Evolutionary conservation across 2,888 invertebrate species (phyloP), one percentile per base, ranked within the genome.

Genomic region (Ichneumoninae sp.): DNA sequence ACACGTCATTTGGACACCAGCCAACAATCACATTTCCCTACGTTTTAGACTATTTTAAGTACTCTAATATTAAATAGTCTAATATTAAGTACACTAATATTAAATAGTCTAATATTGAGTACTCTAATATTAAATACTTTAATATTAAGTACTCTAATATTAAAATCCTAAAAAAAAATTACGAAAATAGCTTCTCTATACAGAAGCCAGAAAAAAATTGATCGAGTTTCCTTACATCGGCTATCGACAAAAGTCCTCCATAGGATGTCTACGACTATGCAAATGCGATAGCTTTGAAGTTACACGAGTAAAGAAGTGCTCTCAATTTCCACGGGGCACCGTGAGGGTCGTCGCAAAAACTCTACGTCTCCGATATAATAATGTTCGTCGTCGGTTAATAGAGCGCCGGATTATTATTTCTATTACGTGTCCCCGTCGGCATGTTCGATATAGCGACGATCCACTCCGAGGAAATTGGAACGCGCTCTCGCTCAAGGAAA

Each of bases 331-430:
- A 26, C 26, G 3, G 26, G 3, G 3, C 26, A 26, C 3, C 26
- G 26, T 26, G 26, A 26, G 26, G 26, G 26, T 26, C 26, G 26
- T 26, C 26, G 26, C 26, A 26, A 26, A 26, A 50, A 65, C 74
- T 4, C 33, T 19, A n/a, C 44, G 26, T 65, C 52, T 40, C 40
- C 16, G 60, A 22, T 57, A 40, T 57, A 80, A 72, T 57, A 66
- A 57, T 10, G 47, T 57, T 44, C 5, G 47, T 1, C 22, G 30
- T 66, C 65, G 44, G 33, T 60, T 68, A 74, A 74, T 13, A 80
- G 69, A 80, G 36, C 50, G 47, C 74, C 26, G 40, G 69, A 74
- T 75, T 74, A 69, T 74, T 47, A 60, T 80, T 68, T 60, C 80
- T 10, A 68, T 68, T 68, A 57, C 74, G 66, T 74, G 13, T 26